These are phyloP conservation scores for Dysmachus trigonus DNA, from an alignment of 2,888 invertebrate species.

Conservation along the genomic window DNA sequence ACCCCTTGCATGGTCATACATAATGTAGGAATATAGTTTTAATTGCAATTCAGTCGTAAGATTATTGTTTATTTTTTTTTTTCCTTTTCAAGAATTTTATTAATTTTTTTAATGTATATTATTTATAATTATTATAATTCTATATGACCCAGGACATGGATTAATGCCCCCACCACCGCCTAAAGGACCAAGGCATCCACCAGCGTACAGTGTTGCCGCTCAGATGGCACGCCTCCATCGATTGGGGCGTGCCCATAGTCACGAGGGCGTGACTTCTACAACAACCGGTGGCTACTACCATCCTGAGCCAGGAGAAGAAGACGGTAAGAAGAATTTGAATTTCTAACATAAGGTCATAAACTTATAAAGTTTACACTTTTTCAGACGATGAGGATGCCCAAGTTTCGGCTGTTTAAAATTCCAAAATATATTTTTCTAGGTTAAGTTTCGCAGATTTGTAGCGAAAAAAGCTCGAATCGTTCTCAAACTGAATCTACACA, in stretches of 20 bases:
- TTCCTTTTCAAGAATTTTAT: not conserved
- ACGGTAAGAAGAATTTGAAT: constrained; percentile 50
- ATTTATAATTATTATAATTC: not conserved
- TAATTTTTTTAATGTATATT: not conserved
- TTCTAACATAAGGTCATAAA: too few species aligned
- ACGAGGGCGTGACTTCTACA: constrained; percentile 79
- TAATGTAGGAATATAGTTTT: not conserved
- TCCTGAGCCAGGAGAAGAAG: constrained; percentile 51
- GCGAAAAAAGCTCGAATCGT: too few species aligned
- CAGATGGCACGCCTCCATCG: constrained; percentile 86
- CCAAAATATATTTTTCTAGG: constrained; percentile 47
- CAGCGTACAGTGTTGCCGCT: constrained; percentile 85
- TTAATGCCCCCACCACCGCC: constrained; percentile 51
- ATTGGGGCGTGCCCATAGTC: constrained; percentile 84
- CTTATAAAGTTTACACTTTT: constrained; percentile 41
- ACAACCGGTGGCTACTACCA: constrained; percentile 44
- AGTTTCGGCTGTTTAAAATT: constrained; percentile 53
- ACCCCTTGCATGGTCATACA: not conserved
- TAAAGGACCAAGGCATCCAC: constrained; percentile 68
- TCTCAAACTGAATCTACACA: too few species aligned
- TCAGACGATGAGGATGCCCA: constrained; percentile 54
- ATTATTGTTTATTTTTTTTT: not conserved
- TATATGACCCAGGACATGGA: constrained; percentile 30
- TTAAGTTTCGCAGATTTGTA: not conserved
- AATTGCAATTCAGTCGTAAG: not conserved